Evolutionary conservation across 2,797 vertebrate genomes (phyloP), one percentile per base, ranked within the genome.

Genomic region (Malacoctenus gilli): DNA sequence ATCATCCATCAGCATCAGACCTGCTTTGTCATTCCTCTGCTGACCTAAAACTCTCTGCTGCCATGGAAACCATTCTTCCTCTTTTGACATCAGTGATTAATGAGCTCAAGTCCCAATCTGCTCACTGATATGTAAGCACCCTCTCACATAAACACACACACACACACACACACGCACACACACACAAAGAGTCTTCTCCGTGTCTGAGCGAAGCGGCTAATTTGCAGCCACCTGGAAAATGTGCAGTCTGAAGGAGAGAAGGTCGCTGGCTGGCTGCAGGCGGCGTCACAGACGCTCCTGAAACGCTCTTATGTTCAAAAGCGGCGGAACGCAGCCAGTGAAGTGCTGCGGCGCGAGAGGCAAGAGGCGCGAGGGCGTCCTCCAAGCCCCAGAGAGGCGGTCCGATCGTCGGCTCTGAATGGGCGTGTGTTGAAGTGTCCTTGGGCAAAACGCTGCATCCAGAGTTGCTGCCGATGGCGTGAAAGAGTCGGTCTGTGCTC

Each of bases 51-150:
- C 16, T 63, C 49, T 62, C 58, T 65, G 71, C 73, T 78, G 50
- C 77, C 72, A 67, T 83, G 74, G 71, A 70, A 79, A 80, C 77
- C 19, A 59, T 64, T 61, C 68, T 59, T 69, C 41, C 42, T 77
- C 58, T 16, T 9, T 40, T 44, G 3, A 31, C 36, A 73, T 81
- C 58, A 53, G 68, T 74, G 48, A 79, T 85, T 78, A 65, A 84
- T 77, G 62, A 76, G 71, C 42, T 38, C 18, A 79, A 41, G 59
- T 23, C 25, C 58, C 49, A 65, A 68, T 69, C 56, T 56, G 32
- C 52, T 72, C 35, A 16, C 53, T 59, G 55, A 82, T 69, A 49
- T 15, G n/a, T n/a, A 64, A 73, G 31, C 14, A 18, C 8, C 10
- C 30, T 2, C 30, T 11, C 23, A 25, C 23, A 20, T 30, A 49